Evolutionary conservation across 2,888 invertebrate species (phyloP), one percentile per base, ranked within the genome.

Genomic region (Meteorus cinctellus): DNA sequence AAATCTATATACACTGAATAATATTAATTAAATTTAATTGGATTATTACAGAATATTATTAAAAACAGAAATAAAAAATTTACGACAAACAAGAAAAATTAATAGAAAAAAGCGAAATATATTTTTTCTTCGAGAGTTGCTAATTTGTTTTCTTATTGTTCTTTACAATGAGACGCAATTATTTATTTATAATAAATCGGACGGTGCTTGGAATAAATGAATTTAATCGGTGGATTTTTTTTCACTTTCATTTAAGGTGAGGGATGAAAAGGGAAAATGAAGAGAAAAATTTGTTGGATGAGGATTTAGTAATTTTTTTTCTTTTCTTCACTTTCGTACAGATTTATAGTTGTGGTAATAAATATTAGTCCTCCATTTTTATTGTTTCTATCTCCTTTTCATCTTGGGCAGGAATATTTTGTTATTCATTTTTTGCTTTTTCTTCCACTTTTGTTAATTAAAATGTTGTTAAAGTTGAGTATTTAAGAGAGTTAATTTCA

Each of bases 331-430:
- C 55, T 48, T n/a, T 48, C 19, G 5, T 19, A 55, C 10, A 19
- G 1, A 55, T 55, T 55, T 55, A 55, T 55, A 8, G n/a, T 19
- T 24, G 4, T 19, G n/a, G 48, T n/a, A n/a, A 48, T 48, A 55
- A 55, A 55, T 55, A 55, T 55, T 55, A 24, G 19, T 55, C 24
- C 24, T 55, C 19, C 24, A 55, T 55, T 12, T 41, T 34, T 34
- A 34, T 34, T 4, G n/a, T 48, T n/a, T 63, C 71, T 66, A 68
- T 55, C 59, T 60, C 72, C 74, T 67, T 66, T 70, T 74, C 55
- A 3, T 48, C n/a, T 48, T n/a, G n/a, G 48, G 48, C 48, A 48
- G 48, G 48, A 48, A 48, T 48, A 3, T 48, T 5, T 48, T 5
- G n/a, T 48, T n/a, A 48, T n/a, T 48, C 8, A 34, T 1, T 34